These are phyloP conservation scores for Indicator indicator DNA, from an alignment of 2,113 vertebrate genomes.

Conservation along the genomic window DNA sequence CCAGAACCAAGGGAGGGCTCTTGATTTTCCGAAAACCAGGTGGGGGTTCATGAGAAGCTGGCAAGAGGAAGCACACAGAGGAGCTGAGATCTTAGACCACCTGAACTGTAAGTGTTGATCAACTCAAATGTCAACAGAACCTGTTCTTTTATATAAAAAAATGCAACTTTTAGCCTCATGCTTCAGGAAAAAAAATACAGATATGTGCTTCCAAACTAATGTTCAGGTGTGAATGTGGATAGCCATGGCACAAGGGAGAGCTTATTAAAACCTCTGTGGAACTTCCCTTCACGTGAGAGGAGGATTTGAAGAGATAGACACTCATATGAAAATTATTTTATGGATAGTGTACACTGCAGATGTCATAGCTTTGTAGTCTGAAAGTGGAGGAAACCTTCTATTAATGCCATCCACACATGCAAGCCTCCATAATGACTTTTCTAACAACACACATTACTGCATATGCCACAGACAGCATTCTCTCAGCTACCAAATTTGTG, in stretches of 20 bases:
- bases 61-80: background rate
- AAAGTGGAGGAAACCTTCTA: constrained; percentile 36
- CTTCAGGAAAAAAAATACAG: background rate
- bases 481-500: background rate
- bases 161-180: background rate
- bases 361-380: constrained; percentile 25
- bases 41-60: background rate
- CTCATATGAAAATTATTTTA: constrained; percentile 41
- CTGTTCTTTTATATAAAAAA: too few species aligned
- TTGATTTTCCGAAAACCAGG: background rate
- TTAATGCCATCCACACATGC: background rate
- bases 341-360: constrained; percentile 3
- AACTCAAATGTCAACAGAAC: background rate
- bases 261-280: constrained; percentile 7
- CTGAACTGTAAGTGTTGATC: background rate
- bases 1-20: background rate
- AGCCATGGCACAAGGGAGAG: background rate
- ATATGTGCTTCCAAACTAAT: background rate
- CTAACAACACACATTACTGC: background rate
- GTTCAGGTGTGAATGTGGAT: background rate
- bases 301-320: constrained; percentile 11
- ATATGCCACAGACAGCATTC: background rate
- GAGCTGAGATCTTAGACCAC: background rate
- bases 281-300: constrained; percentile 15
- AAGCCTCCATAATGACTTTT: constrained; percentile 9